A percentile compares a stretch with the other conserved stretches of the same genome.
Conservation (phyloP, 2,113 vertebrate species). For the Saccopteryx bilineata region DNA sequence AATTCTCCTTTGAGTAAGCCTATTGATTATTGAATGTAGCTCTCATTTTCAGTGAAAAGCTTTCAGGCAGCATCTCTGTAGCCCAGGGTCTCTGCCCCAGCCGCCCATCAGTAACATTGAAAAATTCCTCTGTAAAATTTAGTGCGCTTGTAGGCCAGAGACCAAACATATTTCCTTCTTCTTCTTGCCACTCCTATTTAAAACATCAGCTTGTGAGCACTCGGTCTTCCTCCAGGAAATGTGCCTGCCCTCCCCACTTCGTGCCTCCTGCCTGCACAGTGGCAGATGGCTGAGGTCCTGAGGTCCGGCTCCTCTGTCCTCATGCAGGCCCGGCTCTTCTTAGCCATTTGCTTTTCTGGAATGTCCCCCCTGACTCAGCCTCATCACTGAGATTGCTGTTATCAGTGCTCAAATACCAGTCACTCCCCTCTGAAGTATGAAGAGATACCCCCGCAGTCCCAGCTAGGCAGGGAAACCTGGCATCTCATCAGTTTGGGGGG, state of each 20-base stretch:
- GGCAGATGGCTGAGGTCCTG: accelerated
- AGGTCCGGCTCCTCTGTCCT: not conserved
- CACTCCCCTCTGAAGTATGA: slow-evolving; percentile 90
- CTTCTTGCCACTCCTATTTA: not conserved
- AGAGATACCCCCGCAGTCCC: slow-evolving; percentile 86
- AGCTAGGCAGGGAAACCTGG: slow-evolving; percentile 83
- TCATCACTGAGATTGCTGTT: slow-evolving; percentile 88
- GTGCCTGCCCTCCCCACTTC: not conserved
- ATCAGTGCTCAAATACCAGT: slow-evolving; percentile 91
- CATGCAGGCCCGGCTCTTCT: not conserved
- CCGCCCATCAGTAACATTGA: not conserved
- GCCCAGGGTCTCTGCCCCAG: not conserved
- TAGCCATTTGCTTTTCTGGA: slow-evolving; percentile 87
- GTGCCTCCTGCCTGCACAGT: not conserved
- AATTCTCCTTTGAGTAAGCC: not conserved
- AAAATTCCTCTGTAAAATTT: not conserved
- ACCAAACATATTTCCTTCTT: not conserved
- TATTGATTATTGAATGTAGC: not conserved
- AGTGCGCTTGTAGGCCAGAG: slow-evolving; percentile 16
- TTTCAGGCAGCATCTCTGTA: slow-evolving; percentile 49
- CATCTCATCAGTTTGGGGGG: slow-evolving; percentile 89
- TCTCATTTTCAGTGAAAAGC: slow-evolving; percentile 14
- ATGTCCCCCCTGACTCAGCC: slow-evolving; percentile 89
- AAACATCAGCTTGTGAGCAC: not conserved
- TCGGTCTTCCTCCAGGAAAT: slow-evolving; percentile 21